Evolutionary conservation across 2,797 vertebrate genomes (phyloP), one percentile per base, ranked within the genome.

Genomic region (Eulemur mongoz): DNA sequence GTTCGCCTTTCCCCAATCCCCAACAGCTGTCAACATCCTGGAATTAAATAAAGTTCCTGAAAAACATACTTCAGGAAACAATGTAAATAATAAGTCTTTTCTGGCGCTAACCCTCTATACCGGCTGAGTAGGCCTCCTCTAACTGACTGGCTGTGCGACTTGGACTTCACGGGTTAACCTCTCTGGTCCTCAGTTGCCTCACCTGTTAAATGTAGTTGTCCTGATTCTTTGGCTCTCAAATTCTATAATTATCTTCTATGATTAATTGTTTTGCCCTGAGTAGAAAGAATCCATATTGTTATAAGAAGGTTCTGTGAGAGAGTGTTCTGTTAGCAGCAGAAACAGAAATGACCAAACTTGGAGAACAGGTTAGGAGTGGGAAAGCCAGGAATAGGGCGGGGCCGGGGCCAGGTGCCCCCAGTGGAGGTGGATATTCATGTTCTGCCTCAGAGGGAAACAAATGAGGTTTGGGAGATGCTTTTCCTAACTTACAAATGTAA

Each of bases 21-120:
- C 3, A 32, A 25, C 8, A 35, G 14, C 70, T 87, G 2, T 89
- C 80, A 79, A 54, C 18, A 48, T 20, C 32, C 45, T 67, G 22
- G 70, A 38, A 80, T 22, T 76, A 25, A 93, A 81, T 80, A 20
- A 93, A 84, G 12, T 90, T 79, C 35, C 67, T 70, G 18, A 63
- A 82, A 73, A 48, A 72, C 22, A 7, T 25, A 35, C 20, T 57
- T 69, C 32, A 85, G 48, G 35, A 61, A 78, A 63, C 43, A n/a
- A 1, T 50, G 38, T 27, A 32, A 90, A 43, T 87, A 61, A 43
- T 61, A 87, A 82, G 20, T 1, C 50, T 48, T 32, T 86, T 69
- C 30, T 57, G 69, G 38, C 80, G 50, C 63, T 73, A 63, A 65
- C 38, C 14, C 20, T 75, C 27, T 59, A 0, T 30, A 22, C 5